These are phyloP conservation scores for Trachelus stipa DNA, from an alignment of 2,888 invertebrate genomes.

Conservation along the genomic window DNA sequence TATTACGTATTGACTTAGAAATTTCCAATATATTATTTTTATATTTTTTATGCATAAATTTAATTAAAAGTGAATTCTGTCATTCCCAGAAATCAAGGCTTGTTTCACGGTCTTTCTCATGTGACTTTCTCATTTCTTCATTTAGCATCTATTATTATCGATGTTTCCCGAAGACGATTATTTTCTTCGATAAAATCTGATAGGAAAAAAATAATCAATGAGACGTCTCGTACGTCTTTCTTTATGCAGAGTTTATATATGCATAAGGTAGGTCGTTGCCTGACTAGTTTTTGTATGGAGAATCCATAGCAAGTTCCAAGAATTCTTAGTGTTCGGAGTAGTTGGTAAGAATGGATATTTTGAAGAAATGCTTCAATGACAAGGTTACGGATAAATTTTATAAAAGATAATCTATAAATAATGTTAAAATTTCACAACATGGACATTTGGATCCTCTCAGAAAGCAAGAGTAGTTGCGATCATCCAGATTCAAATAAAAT, in stretches of 20 bases:
- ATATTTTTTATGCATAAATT: background rate
- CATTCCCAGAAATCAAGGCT: background rate
- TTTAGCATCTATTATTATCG: background rate
- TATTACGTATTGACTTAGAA: no score
- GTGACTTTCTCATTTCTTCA: background rate
- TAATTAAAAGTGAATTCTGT: background rate
- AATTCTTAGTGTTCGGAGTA: background rate
- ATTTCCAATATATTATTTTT: no score
- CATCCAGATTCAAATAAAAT: background rate
- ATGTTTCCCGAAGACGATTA: background rate
- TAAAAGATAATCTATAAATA: background rate
- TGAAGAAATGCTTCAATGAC: background rate
- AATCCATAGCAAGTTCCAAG: background rate
- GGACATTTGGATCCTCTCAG: background rate
- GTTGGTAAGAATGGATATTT: background rate
- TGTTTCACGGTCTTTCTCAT: background rate
- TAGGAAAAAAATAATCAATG: background rate
- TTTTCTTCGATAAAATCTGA: background rate
- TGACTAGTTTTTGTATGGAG: background rate
- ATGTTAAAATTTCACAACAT: background rate
- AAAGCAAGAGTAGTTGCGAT: background rate
- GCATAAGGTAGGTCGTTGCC: slow-evolving; percentile 1
- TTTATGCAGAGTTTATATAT: background rate
- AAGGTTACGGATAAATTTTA: background rate
- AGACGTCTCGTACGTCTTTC: background rate